phyloP scores from a whole-genome alignment of 2,113 vertebrate species.

The Leptosomus discolor region DNA sequence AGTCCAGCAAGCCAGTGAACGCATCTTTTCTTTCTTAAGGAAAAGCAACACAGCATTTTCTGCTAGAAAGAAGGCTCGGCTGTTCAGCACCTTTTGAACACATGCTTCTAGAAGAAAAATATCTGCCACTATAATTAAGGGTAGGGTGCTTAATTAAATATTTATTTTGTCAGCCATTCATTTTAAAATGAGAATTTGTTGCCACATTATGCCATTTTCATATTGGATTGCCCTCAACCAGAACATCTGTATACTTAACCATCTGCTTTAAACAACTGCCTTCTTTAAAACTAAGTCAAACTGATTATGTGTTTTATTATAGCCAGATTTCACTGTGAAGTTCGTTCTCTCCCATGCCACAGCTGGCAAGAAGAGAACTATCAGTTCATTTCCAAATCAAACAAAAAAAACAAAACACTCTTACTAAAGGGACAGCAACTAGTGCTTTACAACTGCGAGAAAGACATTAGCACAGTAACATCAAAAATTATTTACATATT shows the following conservation, averaged over 20 bases:
- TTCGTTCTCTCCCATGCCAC: not conserved
- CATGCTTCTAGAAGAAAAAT: not conserved
- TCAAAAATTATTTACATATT: not conserved
- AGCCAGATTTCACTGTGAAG: not conserved
- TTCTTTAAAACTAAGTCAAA: constrained; percentile 16
- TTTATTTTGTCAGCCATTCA: constrained; percentile 2
- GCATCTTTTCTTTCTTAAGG: not conserved
- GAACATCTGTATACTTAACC: constrained; percentile 36
- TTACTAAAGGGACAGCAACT: not conserved
- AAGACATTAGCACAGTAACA: not conserved
- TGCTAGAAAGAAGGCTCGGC: not conserved
- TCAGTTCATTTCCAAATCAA: not conserved
- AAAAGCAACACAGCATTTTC: constrained; percentile 7
- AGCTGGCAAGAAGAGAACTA: not conserved
- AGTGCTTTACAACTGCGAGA: not conserved
- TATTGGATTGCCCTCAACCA: not conserved
- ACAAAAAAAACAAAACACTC: not conserved
- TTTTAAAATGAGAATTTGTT: constrained; percentile 8
- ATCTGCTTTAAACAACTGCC: constrained; percentile 50
- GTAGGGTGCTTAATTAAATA: not conserved
- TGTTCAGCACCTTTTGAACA: not conserved
- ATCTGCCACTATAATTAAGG: constrained; percentile 5
- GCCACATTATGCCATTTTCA: not conserved
- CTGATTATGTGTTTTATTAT: not conserved
- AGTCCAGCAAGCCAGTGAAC: not conserved